phyloP scores from a whole-genome alignment of 2,888 invertebrate genomes.

The Apotomis capreana region DNA sequence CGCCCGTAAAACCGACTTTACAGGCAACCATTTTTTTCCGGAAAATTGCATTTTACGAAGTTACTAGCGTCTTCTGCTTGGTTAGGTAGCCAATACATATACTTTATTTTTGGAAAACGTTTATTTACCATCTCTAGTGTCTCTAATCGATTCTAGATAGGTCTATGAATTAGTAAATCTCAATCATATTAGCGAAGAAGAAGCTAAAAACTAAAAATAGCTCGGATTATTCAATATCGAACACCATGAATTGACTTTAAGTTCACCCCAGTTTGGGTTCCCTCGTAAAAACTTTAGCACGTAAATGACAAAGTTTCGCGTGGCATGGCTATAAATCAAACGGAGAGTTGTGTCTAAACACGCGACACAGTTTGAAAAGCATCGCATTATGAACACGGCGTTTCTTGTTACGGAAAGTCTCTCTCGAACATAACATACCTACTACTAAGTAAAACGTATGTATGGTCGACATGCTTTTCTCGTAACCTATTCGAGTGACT shows the following conservation, averaged over 20 bases:
- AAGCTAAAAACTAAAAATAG: not conserved
- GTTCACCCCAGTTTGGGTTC: constrained; percentile 39
- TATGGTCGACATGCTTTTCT: not conserved
- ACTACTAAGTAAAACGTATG: not conserved
- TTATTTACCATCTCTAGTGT: no score
- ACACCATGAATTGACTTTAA: constrained; percentile 39
- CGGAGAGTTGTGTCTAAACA: constrained; percentile 39
- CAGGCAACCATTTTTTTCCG: no score
- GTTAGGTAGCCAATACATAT: no score
- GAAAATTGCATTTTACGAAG: no score
- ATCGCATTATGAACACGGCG: constrained; percentile 36
- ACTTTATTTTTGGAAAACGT: no score
- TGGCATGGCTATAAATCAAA: constrained; percentile 39
- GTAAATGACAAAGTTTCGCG: constrained; percentile 41
- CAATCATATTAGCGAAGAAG: not conserved
- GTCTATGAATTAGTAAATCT: not conserved
- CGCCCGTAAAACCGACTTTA: no score
- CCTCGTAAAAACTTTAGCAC: constrained; percentile 41
- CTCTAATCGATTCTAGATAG: not conserved
- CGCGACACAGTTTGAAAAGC: constrained; percentile 38
- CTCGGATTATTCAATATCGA: constrained; percentile 32
- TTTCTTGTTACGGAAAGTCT: constrained; percentile 25
- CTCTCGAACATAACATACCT: not conserved
- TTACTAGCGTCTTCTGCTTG: no score
- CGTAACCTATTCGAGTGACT: no score